A percentile compares a stretch with the other conserved stretches of the same genome.
Evolutionary conservation across 2,888 invertebrate species (phyloP).

Genomic region (Sipha maydis): DNA sequence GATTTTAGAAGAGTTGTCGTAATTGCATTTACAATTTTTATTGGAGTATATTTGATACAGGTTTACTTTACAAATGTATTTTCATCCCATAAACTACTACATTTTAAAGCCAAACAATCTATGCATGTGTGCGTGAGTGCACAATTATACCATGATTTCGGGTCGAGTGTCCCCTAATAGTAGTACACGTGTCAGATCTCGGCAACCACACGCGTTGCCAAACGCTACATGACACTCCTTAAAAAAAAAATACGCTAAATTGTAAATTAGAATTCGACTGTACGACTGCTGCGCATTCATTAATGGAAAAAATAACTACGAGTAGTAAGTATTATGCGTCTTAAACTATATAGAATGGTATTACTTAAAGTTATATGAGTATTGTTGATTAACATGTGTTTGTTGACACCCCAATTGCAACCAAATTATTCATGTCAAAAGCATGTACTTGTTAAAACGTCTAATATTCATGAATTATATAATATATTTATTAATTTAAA

Average conservation of each 20-base stretch:
- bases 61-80: not conserved
- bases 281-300: slow-evolving; percentile 16
- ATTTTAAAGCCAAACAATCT: not conserved
- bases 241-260: slow-evolving; percentile 24
- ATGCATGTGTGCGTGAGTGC: not conserved
- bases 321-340: not conserved
- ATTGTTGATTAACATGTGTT: slow-evolving; percentile 22
- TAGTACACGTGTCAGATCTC: slow-evolving; percentile 46
- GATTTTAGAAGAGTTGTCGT: not conserved
- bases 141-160: slow-evolving; percentile 6
- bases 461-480: not conserved
- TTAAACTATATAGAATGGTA: not conserved
- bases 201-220: slow-evolving; percentile 58
- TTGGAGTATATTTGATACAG: not conserved
- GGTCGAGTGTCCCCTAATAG: slow-evolving; percentile 8
- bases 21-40: not conserved
- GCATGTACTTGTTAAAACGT: not conserved
- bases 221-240: slow-evolving; percentile 42
- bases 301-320: slow-evolving; percentile 15
- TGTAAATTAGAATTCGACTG: slow-evolving; percentile 31
- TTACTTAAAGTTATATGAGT: slow-evolving; percentile 11
- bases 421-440: slow-evolving; percentile 16
- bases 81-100: not conserved
- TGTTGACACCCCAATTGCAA: not conserved
- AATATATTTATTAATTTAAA: not conserved